These are phyloP conservation scores for Halotydeus destructor DNA, from an alignment of 1,140 invertebrate genomes.

Conservation along the genomic window DNA sequence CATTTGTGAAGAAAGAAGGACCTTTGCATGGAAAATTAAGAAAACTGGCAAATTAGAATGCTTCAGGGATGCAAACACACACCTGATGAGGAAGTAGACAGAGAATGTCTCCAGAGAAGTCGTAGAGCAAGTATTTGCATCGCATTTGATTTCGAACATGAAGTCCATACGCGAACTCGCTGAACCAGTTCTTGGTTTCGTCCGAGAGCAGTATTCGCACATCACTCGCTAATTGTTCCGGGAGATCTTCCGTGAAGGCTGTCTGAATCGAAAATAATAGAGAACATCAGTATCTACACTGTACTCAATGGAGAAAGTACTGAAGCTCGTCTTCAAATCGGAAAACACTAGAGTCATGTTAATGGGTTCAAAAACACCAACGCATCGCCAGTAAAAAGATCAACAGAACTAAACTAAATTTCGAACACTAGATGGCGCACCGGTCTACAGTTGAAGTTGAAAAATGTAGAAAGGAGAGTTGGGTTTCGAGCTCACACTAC, in stretches of 20 bases:
- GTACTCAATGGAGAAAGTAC: too few species aligned
- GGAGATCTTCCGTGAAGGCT: neutral
- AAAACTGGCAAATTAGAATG: neutral
- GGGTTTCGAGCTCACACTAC: conserved; percentile 2
- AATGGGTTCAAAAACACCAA: too few species aligned
- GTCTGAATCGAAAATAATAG: neutral
- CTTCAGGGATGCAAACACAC: neutral
- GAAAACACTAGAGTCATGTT: too few species aligned
- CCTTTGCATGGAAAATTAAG: conserved; percentile 18
- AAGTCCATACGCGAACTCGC: conserved; percentile 7
- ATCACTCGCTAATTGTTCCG: neutral
- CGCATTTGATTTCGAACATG: conserved; percentile 15
- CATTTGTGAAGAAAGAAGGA: conserved; percentile 26
- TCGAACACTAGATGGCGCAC: conserved; percentile 7
- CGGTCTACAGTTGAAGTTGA: neutral
- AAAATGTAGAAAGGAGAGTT: neutral
- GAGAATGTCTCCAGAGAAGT: conserved; percentile 25
- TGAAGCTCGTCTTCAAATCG: too few species aligned
- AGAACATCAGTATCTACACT: neutral
- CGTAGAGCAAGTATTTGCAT: conserved; percentile 24
- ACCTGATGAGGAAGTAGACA: conserved; percentile 26
- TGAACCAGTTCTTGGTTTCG: neutral
- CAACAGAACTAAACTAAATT: too few species aligned
- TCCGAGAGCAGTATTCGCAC: neutral
- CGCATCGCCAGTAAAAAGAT: too few species aligned